Base-by-base conservation (phyloP, 1,140 invertebrate genomes). In the Acromyrmex charruanus region DNA sequence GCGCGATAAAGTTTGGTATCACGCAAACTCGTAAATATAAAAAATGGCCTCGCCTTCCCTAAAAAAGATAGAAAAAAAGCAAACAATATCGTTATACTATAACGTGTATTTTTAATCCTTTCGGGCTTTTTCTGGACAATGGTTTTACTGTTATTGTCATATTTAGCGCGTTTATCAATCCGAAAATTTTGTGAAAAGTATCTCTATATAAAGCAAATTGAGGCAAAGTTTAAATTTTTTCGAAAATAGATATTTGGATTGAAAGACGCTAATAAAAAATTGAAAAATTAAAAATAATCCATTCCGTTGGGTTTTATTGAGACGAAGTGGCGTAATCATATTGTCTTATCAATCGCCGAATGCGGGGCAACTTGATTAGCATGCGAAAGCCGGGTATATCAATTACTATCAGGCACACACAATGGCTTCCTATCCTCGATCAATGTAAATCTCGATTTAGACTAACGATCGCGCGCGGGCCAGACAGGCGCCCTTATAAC, bases 401-500 rank as follows among this genome's bases (percentile, higher is more conserved):
- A 85, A 85, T 85, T 77, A 85, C 72, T 80, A 77, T 85, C 75
- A 68, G 49, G 39, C 63, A 25, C 44, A 35, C 74, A 85, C 75
- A 85, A 85, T 77, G 72, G 75, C 63, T 79, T 44, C 53, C 74
- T 66, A 58, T 79, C 51, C 61, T 58, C 31, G 49, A 85, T 65
- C 84, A 85, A 77, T 85, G 72, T 85, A 77, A 85, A 85, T 77
- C 53, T 53, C 74, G 84, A 85, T 85, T 85, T 85, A 77, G 61
- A 77, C 63, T 77, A 85, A 77, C 75, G 84, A 85, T 85, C 84
- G 59, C 28, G 59, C 74, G 82, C 31, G 31, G 49, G 49, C 28
- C 49, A 39, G 84, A 79, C 72, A 79, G 84, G 61, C 84, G 18
- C 31, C 72, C 87, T 74, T 89, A 89, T 89, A 89, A 89, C 74